These are phyloP conservation scores for Melipona beecheii DNA, from an alignment of 2,888 invertebrate genomes.

Conservation along the genomic window DNA sequence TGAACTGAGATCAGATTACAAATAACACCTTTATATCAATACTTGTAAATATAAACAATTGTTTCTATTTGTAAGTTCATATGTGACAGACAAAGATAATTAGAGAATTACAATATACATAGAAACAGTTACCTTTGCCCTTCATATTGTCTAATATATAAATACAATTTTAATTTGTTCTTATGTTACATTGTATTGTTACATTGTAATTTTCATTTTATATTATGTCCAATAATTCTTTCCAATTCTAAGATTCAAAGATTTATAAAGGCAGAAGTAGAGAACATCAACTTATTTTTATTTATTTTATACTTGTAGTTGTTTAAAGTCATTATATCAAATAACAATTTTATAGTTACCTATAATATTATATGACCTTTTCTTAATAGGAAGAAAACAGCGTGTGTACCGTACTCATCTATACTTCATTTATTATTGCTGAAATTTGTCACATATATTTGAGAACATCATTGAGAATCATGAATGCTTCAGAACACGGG, in stretches of 20 bases:
- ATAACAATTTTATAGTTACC: constrained; percentile 26
- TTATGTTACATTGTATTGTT: not conserved
- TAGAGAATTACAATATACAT: not conserved
- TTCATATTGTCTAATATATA: not conserved
- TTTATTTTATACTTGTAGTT: constrained; percentile 8
- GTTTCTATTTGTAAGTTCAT: not conserved
- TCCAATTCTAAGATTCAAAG: not conserved
- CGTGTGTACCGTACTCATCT: constrained; percentile 62
- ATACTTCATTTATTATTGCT: constrained; percentile 68
- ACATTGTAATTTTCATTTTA: not conserved
- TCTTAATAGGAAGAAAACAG: constrained; percentile 71
- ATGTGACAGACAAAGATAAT: not conserved
- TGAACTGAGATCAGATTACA: not conserved
- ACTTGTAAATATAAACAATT: not conserved
- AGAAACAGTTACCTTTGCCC: not conserved
- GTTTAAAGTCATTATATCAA: constrained; percentile 1
- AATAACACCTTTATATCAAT: not conserved
- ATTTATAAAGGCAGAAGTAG: not conserved
- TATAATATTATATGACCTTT: constrained; percentile 60
- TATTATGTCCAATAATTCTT: not conserved
- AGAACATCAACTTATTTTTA: constrained; percentile 39
- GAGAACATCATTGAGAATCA: constrained; percentile 80
- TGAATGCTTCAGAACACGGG: constrained; percentile 93
- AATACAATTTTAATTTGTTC: not conserved
- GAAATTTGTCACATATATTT: constrained; percentile 71